Base-by-base conservation (phyloP, 2,113 vertebrate genomes). In the Cebidichthys violaceus region DNA sequence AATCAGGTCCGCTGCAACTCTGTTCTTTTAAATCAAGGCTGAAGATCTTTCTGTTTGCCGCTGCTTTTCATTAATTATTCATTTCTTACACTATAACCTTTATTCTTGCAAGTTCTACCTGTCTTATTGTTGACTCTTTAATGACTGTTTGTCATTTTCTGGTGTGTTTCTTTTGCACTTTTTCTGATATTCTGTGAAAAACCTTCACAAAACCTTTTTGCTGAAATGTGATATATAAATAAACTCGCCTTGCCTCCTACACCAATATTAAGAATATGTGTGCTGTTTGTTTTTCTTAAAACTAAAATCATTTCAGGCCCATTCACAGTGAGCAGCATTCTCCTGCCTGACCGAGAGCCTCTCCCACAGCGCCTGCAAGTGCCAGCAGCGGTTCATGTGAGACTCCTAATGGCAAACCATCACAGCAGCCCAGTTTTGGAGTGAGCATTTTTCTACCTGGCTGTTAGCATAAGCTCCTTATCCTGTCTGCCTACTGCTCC, bases 371-470 rank as follows among this genome's bases (percentile, higher is more conserved):
- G 59, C 6, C 47, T 72, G 43, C 45, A 65, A 76, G 39, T 71
- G 59, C 73, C 41, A 66, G 70, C 68, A 54, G 79, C 68, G 70
- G 45, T 47, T 33, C 11, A 24, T 62, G 39, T 83, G 76, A 77
- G 39, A 37, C 39, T 77, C 70, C 22, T 75, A 45, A 85, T 75
- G 67, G 80, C 55, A 65, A 62, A 70, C 50, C 33, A 24, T 81
- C 73, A 62, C 39, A 67, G 79, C 67, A 50, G 35, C 66, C 47
- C 39, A 59, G 29, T 81, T 79, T 33, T 55, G 37, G 47, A 71
- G 57, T 15, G 22, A 81, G 65, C 70, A 27, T 62, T 79, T 79
- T 78, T 22, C 55, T 68, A 83, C 68, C 73, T 75, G 37, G 52
- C 59, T 73, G 52, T 55, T 47, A 57, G 68, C 45, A 59, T 62